These are phyloP conservation scores for Epinephelus awoara DNA, from an alignment of 2,797 vertebrate species.

Conservation along the genomic window DNA sequence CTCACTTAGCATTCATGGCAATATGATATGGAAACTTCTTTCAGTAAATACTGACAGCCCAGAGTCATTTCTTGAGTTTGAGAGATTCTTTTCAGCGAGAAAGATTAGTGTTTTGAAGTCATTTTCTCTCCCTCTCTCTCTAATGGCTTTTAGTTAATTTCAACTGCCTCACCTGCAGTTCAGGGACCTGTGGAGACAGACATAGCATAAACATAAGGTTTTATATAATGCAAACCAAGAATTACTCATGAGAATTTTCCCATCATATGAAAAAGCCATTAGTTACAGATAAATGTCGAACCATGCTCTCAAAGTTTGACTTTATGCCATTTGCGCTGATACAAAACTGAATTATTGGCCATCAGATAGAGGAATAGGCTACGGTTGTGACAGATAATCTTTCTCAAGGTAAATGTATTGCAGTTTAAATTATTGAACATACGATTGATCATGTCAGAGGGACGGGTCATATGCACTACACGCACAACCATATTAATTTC, in stretches of 20 bases:
- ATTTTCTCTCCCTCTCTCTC: constrained; percentile 19
- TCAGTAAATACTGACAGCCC: constrained; percentile 24
- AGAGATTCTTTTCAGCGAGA: constrained; percentile 22
- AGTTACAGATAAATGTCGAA: constrained; percentile 41
- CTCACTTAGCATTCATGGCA: constrained; percentile 34
- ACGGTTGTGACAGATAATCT: constrained; percentile 8
- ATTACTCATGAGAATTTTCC: background rate
- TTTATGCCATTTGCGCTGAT: constrained; percentile 14
- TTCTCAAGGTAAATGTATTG: constrained; percentile 14
- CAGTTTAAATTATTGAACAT: constrained; percentile 30
- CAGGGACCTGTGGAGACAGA: constrained; percentile 15
- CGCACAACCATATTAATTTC: background rate
- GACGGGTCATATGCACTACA: background rate
- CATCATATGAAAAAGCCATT: constrained; percentile 25
- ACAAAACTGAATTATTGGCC: constrained; percentile 17
- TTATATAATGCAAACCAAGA: background rate
- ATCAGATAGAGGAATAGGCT: constrained; percentile 20
- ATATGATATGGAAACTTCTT: constrained; percentile 23
- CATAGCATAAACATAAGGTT: background rate
- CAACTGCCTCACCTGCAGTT: constrained; percentile 45
- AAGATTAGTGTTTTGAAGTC: constrained; percentile 19
- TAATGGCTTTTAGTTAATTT: constrained; percentile 32
- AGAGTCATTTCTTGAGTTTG: constrained; percentile 39
- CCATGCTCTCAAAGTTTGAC: constrained; percentile 27
- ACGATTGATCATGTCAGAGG: constrained; percentile 1